A percentile compares a stretch with the other conserved stretches of the same genome.
Evolutionary conservation across 2,888 invertebrate genomes (phyloP).

Genomic region (Cerceris ruficornis): DNA sequence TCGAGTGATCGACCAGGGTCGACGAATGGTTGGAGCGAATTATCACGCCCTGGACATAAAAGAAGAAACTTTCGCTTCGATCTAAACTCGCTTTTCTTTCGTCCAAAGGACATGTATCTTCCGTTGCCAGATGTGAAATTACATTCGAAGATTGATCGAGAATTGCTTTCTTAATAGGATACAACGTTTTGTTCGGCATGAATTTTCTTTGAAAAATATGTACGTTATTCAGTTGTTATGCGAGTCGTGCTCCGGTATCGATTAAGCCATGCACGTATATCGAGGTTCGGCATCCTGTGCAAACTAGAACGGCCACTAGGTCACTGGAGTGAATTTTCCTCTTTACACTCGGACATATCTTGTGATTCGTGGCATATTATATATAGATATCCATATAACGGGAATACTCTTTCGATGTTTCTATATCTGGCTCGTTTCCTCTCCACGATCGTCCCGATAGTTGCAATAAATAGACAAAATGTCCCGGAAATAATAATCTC

Average conservation of each 20-base stretch:
- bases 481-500: not conserved
- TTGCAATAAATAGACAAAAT: not conserved
- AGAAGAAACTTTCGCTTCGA: too few relatives aligned
- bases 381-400: not conserved
- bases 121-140: too few relatives aligned
- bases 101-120: too few relatives aligned
- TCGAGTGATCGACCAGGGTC: too few relatives aligned
- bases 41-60: too few relatives aligned
- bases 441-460: not conserved
- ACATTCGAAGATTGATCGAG: too few relatives aligned
- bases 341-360: slow-evolving; percentile 28
- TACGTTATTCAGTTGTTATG: slow-evolving; percentile 18
- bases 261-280: slow-evolving; percentile 54
- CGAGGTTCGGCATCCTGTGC: slow-evolving; percentile 49
- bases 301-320: slow-evolving; percentile 52
- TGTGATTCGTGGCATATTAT: not conserved
- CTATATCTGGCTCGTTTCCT: slow-evolving; percentile 11
- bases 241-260: slow-evolving; percentile 46
- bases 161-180: not conserved
- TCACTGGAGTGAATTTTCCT: slow-evolving; percentile 50
- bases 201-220: slow-evolving; percentile 23
- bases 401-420: slow-evolving; percentile 26
- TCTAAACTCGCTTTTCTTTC: too few relatives aligned
- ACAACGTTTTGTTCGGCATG: slow-evolving; percentile 5
- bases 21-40: too few relatives aligned